phyloP scores from a whole-genome alignment of 2,113 vertebrate species.

The Pagrus major region DNA sequence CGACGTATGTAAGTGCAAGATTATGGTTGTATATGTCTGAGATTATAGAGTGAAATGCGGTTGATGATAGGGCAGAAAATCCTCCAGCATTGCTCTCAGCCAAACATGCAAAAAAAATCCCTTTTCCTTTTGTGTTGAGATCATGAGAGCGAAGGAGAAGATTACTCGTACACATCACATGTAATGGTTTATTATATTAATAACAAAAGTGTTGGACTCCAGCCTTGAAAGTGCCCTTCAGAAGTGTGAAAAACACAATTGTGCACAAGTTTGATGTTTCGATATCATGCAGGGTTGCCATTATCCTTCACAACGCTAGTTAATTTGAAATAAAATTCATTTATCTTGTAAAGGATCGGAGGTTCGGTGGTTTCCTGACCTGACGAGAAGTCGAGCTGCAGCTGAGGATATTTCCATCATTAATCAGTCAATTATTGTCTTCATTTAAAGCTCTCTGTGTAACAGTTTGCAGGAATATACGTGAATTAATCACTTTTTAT shows the following conservation, averaged over 20 bases:
- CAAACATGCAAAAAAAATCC: conserved; percentile 22
- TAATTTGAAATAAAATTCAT: neutral
- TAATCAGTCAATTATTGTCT: neutral
- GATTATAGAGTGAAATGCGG: conserved; percentile 43
- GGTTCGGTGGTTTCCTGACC: neutral
- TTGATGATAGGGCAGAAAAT: conserved; percentile 14
- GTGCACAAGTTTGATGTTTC: neutral
- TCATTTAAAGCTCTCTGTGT: too few species aligned
- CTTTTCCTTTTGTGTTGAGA: neutral
- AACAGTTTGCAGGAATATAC: too few species aligned
- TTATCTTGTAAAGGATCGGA: neutral
- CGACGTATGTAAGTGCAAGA: conserved; percentile 44
- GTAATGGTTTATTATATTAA: neutral
- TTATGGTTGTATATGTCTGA: conserved; percentile 45
- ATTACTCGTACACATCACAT: neutral
- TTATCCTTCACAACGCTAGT: too few species aligned
- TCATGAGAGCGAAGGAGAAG: neutral
- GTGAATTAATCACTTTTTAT: too few species aligned
- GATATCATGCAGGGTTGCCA: too few species aligned
- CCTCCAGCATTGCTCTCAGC: neutral
- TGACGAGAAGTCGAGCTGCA: neutral
- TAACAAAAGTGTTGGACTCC: neutral
- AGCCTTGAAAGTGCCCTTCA: neutral
- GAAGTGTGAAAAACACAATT: neutral
- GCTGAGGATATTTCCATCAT: neutral